Base-by-base conservation (phyloP, 92 coral and sea anemone species). In the Parazoanthus swiftii region DNA sequence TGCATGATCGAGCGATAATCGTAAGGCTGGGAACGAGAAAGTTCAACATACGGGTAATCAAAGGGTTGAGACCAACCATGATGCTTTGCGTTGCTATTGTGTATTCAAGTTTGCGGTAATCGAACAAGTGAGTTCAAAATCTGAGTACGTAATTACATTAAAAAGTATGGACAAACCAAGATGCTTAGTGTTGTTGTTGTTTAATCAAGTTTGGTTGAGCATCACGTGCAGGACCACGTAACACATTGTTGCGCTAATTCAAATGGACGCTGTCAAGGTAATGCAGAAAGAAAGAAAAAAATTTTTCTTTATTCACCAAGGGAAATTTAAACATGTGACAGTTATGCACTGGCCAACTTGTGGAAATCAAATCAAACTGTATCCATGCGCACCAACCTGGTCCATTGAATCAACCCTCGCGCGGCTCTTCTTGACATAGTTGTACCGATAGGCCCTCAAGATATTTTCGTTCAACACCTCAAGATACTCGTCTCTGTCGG, bases 1-100 rank as follows among this genome's bases (percentile, higher is more conserved):
- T 92, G 94, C 98, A 94, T 94, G 29, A 94, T 94, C 58, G 95
- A 92, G 44, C 89, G 89, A 83, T 86, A 94, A 68, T 94, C 98
- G 70, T 92, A 94, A 36, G 91, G 94, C 98, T 94, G 74, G 56
- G 48, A 68, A 56, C 9, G 72, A 44, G 21, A 85, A 23, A 23
- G 65, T 35, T 58, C 42, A 84, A 20, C 29, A 67, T 67, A 1
- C 4, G 71, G 3, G 21, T 81, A 10, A 14, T 4, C 29, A 42
- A 13, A 54, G 18, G 59, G 59, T 15, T 2, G 14, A 20, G 59
- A 54, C 59, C 20, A 54, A 11, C 59, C 59, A 54, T 54, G 59
- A 54, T 13, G 59, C 59, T 54, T 54, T 54, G 18, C 59, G 59
- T 2, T 11, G 59, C 2, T 54, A 54, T 54, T 54, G 59, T 54